Evolutionary conservation across 2,113 vertebrate species (phyloP).

Genomic region (Brachypodius melanocephalos): DNA sequence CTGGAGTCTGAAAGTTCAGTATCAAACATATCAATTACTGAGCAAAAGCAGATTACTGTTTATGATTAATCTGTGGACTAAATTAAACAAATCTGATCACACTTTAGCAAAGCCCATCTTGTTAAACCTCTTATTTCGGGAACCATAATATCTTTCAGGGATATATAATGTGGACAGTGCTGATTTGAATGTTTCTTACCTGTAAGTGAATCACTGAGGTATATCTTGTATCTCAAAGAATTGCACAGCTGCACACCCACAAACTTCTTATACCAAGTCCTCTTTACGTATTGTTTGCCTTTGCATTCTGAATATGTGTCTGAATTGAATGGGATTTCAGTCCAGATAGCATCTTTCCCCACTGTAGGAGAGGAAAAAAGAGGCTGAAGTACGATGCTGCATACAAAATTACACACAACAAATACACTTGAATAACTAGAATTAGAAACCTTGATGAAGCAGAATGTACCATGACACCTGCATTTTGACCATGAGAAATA

Average conservation of each 20-base stretch:
- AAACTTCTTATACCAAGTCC: constrained; percentile 98
- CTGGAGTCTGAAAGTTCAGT: background rate
- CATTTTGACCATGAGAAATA: background rate
- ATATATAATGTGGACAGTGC: background rate
- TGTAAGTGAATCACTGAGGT: constrained; percentile 92
- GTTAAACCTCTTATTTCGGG: background rate
- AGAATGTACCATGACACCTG: background rate
- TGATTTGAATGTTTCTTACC: constrained; percentile 75
- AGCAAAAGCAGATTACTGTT: background rate
- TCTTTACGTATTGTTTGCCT: constrained; percentile 91
- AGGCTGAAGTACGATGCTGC: background rate
- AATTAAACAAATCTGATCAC: background rate
- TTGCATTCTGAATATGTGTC: constrained; percentile 92
- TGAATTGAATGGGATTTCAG: constrained; percentile 88
- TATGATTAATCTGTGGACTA: background rate
- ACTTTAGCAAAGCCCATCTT: background rate
- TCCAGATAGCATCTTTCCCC: constrained; percentile 98
- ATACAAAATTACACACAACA: background rate
- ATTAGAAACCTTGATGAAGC: background rate
- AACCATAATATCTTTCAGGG: background rate
- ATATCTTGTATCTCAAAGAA: constrained; percentile 98
- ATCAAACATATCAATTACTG: background rate
- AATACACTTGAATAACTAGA: background rate
- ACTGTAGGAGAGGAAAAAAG: constrained; percentile 54
- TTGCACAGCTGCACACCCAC: constrained; percentile 98